Percentiles rank a stretch among this genome's conserved stretches.
Evolutionary conservation across 2,113 vertebrate species (phyloP).

Genomic region (Charadrius vociferus): DNA sequence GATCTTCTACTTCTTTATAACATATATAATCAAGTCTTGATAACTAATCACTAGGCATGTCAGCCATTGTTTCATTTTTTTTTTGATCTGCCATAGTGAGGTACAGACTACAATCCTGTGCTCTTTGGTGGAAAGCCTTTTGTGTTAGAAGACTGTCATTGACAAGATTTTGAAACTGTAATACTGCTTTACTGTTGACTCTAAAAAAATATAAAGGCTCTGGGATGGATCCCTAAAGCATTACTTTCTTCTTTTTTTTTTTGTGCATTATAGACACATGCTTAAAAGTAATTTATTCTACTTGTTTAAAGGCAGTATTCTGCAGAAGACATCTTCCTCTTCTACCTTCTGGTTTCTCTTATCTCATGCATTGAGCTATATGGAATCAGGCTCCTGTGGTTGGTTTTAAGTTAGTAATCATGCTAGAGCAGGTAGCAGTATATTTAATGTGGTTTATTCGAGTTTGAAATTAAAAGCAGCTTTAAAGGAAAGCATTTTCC

Average conservation of each 20-base stretch:
- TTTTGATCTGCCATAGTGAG: background rate
- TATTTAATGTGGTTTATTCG: background rate
- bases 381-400: background rate
- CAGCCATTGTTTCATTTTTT: background rate
- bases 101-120: background rate
- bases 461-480: background rate
- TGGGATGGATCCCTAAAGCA: background rate
- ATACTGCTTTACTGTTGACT: background rate
- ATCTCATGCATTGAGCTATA: background rate
- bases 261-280: background rate
- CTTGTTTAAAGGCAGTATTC: background rate
- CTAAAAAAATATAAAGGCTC: background rate
- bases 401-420: background rate
- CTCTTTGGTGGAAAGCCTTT: background rate
- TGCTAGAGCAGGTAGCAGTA: background rate
- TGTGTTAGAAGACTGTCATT: background rate
- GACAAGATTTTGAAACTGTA: background rate
- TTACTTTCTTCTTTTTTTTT: background rate
- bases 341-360: background rate
- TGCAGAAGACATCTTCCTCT: background rate
- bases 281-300: background rate
- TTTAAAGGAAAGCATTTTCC: background rate
- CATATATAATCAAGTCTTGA: background rate
- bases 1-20: background rate
- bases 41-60: background rate